Evolutionary conservation across 2,797 vertebrate species (phyloP), one percentile per base, ranked within the genome.

Genomic region (Enteromius fasciolatus): DNA sequence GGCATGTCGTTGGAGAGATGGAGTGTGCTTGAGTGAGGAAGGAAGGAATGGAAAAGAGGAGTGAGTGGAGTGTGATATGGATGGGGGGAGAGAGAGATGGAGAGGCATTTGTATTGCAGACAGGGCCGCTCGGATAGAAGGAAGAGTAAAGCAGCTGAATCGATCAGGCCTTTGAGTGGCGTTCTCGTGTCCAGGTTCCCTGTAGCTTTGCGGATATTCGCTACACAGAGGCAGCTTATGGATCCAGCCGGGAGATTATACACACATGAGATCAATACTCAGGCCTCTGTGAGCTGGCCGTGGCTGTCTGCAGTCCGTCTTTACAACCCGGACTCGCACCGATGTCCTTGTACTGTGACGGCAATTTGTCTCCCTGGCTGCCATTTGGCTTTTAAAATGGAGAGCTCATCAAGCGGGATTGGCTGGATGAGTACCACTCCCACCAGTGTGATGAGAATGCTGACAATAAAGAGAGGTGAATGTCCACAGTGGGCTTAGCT

Each of bases 201-300:
- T 83, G 82, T 84, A 91, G 86, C 85, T 86, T 81, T 87, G 88
- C 78, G 84, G 88, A 89, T 90, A 90, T 90, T 89, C 84, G 80
- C 80, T 85, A 83, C 84, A 87, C 86, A 39, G 69, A 87, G 67
- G 82, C 69, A 89, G 84, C 89, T 91, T 92, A 91, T 91, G 89
- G 91, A 93, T 93, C 89, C 83, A 83, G 91, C 89, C 85, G 80
- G 84, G 90, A 92, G 92, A 94, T 93, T 93, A 92, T 91, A 91
- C 85, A 89, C 87, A 91, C 85, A 82, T 78, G 83, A 84, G 89
- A 92, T 94, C 92, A 92, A 93, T 93, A 93, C 68, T 74, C 88
- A 85, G 88, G 86, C 89, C 87, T 90, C 78, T 20, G 36, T 50
- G 33, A 74, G 59, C 76, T 76, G 83, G 17, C 66, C 79, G 54